phyloP scores from a whole-genome alignment of 1,140 invertebrate species.

The Drosophila arawakana region DNA sequence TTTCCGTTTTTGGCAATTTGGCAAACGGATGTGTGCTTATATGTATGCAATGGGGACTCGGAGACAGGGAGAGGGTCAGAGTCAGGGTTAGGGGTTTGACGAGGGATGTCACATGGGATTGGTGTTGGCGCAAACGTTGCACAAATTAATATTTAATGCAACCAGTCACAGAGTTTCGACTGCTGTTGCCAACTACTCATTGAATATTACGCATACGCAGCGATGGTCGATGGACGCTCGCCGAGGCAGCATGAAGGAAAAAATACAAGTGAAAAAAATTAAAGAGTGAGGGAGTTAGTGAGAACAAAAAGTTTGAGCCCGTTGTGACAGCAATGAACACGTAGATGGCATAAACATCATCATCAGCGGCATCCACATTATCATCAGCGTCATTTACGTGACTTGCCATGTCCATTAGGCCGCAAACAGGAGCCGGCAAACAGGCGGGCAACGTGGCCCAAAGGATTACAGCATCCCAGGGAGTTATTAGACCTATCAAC shows the following conservation, averaged over 20 bases:
- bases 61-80: neutral
- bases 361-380: slow-evolving; percentile 61
- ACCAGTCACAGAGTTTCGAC: slow-evolving; percentile 40
- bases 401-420: slow-evolving; percentile 72
- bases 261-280: neutral
- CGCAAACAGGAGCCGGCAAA: slow-evolving; percentile 25
- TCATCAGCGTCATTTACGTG: slow-evolving; percentile 73
- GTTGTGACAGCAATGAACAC: slow-evolving; percentile 77
- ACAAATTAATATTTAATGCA: slow-evolving; percentile 79
- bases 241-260: neutral
- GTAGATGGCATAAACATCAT: slow-evolving; percentile 59
- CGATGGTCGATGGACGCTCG: slow-evolving; percentile 18
- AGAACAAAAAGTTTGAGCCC: slow-evolving; percentile 30
- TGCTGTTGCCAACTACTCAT: slow-evolving; percentile 57
- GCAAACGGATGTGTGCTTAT: slow-evolving; percentile 54
- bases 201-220: slow-evolving; percentile 76
- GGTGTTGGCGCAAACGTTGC: slow-evolving; percentile 53
- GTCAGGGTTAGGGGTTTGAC: neutral
- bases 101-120: slow-evolving; percentile 25
- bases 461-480: slow-evolving; percentile 75
- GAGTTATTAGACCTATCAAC: slow-evolving; percentile 81
- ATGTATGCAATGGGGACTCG: slow-evolving; percentile 52
- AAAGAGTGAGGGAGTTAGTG: neutral
- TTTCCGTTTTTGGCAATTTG: slow-evolving; percentile 71
- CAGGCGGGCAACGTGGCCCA: slow-evolving; percentile 52